phyloP scores from a whole-genome alignment of 1,140 invertebrate species.

The Eumeta japonica region DNA sequence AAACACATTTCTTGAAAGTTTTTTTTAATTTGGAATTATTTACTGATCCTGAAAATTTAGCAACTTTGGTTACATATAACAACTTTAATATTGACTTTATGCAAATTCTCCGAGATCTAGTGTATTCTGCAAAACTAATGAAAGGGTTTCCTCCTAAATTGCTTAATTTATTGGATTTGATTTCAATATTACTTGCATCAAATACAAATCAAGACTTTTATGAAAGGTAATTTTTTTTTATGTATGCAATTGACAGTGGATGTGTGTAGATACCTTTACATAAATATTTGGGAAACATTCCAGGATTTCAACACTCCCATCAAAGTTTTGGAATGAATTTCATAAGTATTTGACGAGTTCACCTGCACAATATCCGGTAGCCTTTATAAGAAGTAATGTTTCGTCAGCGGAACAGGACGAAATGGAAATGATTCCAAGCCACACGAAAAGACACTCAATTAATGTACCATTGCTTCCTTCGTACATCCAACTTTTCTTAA shows the following conservation, averaged over 20 bases:
- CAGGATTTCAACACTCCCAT: conserved; percentile 22
- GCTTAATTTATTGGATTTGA: conserved; percentile 21
- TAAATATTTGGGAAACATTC: background rate
- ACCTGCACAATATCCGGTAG: conserved; percentile 28
- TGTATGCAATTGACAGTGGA: background rate
- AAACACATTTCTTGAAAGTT: conserved; percentile 21
- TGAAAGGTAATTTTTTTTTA: background rate
- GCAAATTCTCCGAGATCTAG: conserved; percentile 21
- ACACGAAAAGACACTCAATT: conserved; percentile 27
- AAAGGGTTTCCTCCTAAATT: conserved; percentile 30
- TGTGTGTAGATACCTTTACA: background rate
- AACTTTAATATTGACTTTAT: conserved; percentile 8
- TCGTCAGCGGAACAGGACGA: conserved; percentile 14
- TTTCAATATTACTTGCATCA: conserved; percentile 14
- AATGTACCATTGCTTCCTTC: conserved; percentile 36
- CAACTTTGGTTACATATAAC: conserved; percentile 4
- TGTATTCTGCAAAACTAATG: conserved; percentile 19
- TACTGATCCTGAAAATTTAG: background rate
- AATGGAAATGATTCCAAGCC: conserved; percentile 18
- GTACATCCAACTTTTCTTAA: conserved; percentile 33
- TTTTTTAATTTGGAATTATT: conserved; percentile 10
- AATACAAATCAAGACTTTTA: background rate
- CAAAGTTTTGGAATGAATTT: conserved; percentile 34
- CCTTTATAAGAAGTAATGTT: conserved; percentile 24
- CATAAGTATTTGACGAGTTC: conserved; percentile 31